These are phyloP conservation scores for Orthonyx spaldingii DNA, from an alignment of 2,113 vertebrate species.

Conservation along the genomic window DNA sequence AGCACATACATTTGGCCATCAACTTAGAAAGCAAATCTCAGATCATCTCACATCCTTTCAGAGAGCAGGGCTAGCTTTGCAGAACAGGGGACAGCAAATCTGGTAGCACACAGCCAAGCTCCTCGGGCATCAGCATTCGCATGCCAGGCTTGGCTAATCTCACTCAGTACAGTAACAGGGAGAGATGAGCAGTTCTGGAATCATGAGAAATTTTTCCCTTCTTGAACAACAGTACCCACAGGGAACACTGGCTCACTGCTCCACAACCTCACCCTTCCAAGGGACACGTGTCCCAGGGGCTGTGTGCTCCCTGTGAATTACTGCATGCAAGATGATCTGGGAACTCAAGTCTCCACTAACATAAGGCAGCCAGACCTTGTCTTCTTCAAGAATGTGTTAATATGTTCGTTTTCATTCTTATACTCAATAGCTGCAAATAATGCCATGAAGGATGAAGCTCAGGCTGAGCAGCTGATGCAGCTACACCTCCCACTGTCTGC, in stretches of 20 bases:
- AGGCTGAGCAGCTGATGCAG: neutral
- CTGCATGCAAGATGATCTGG: neutral
- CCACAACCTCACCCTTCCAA: neutral
- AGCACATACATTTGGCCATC: neutral
- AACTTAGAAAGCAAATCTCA: neutral
- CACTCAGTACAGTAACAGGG: neutral
- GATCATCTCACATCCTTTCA: neutral
- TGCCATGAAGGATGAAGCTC: neutral
- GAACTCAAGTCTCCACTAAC: neutral
- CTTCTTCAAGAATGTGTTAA: neutral
- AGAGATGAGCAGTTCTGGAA: neutral
- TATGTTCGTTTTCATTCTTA: rapidly evolving
- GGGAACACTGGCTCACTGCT: neutral
- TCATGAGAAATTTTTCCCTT: neutral
- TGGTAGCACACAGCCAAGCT: neutral
- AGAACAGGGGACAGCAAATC: neutral
- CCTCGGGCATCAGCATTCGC: neutral
- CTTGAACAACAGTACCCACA: neutral
- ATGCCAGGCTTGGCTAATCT: neutral
- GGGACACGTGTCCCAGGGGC: rapidly evolving
- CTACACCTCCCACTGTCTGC: neutral
- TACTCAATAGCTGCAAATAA: neutral
- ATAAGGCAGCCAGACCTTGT: neutral
- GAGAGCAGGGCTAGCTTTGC: neutral
- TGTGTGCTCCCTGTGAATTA: neutral